Evolutionary conservation across 2,888 invertebrate species (phyloP).

Genomic region (Ligdia adustata): DNA sequence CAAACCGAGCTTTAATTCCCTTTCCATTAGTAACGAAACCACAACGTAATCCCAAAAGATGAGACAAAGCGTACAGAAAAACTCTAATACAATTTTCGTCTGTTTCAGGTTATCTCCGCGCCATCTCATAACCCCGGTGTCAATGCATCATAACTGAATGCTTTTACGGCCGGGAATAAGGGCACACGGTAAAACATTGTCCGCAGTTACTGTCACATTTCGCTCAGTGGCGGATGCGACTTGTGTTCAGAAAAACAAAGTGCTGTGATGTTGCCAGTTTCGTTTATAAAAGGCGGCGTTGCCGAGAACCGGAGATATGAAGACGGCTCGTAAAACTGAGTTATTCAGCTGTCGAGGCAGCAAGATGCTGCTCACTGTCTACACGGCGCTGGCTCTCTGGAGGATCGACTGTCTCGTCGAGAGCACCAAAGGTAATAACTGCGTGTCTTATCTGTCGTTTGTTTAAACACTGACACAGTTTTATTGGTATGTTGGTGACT

Average conservation of each 20-base stretch:
- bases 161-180: conserved; percentile 37
- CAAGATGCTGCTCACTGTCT: conserved; percentile 74
- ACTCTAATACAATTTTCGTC: conserved; percentile 35
- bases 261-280: conserved; percentile 73
- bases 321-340: conserved; percentile 68
- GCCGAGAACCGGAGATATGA: conserved; percentile 67
- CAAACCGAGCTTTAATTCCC: too few species aligned
- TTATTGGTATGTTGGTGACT: too few species aligned
- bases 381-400: conserved; percentile 71
- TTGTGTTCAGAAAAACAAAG: conserved; percentile 53
- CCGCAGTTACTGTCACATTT: conserved; percentile 38
- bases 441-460: conserved; percentile 28
- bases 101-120: conserved; percentile 49
- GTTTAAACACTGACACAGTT: too few species aligned
- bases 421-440: conserved; percentile 73
- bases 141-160: conserved; percentile 46
- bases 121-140: conserved; percentile 35
- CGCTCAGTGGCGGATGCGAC: conserved; percentile 49
- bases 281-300: conserved; percentile 59
- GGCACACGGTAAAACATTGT: conserved; percentile 31
- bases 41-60: neutral
- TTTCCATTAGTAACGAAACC: neutral
- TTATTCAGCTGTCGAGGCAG: conserved; percentile 53
- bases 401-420: conserved; percentile 75
- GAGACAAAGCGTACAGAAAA: neutral